Evolutionary conservation across 1,140 invertebrate species (phyloP).

Genomic region (Palaemon carinicauda): DNA sequence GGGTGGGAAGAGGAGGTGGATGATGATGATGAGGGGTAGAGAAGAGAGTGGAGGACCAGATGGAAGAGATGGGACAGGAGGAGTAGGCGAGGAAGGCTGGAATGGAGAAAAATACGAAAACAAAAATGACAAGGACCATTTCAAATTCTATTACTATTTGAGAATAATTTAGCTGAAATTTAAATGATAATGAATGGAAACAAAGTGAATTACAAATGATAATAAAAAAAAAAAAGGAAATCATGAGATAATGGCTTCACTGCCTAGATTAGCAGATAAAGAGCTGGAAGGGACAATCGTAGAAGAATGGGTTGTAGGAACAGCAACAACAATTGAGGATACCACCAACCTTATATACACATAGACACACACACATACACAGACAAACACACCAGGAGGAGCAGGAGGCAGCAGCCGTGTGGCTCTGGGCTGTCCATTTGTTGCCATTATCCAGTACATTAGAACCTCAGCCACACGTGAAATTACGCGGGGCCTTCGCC

Average conservation of each 20-base stretch:
- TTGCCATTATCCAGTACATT: conserved; percentile 55
- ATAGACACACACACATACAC: no score
- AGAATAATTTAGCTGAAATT: no score
- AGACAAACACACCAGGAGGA: not conserved
- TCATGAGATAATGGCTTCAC: no score
- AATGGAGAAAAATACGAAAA: not conserved
- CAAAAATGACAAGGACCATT: not conserved
- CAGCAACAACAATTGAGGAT: no score
- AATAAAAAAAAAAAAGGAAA: no score
- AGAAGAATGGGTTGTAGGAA: no score
- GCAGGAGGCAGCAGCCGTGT: conserved; percentile 21
- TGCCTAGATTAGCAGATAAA: no score
- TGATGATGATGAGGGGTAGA: no score
- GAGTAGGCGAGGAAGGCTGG: not conserved
- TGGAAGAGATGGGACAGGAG: not conserved
- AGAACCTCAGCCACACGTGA: conserved; percentile 56
- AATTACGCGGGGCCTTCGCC: conserved; percentile 48
- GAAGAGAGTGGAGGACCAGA: not conserved
- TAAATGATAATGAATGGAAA: no score
- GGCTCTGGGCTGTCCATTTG: conserved; percentile 53
- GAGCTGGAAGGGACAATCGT: no score
- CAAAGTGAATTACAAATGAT: no score
- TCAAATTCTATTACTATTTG: not conserved
- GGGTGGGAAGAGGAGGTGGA: not conserved
- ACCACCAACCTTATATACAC: no score